Conservation (phyloP, 2,113 vertebrate species). For the Indicator indicator region DNA sequence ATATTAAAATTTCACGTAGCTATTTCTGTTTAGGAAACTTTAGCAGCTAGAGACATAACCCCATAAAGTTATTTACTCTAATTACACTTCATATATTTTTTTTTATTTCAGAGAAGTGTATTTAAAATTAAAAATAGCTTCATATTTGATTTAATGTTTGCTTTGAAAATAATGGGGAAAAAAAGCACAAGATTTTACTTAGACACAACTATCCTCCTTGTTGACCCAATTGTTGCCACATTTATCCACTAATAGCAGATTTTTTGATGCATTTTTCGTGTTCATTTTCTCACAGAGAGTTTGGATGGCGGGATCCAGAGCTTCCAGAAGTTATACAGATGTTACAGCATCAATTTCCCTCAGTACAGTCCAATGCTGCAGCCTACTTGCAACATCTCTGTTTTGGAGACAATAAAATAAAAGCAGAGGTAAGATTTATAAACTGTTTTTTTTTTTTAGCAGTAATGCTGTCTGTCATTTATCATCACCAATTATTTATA, state of each 20-base stretch:
- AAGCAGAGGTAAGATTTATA: constrained; percentile 89
- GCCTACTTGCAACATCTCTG: constrained; percentile 98
- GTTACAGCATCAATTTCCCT: constrained; percentile 98
- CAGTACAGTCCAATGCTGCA: constrained; percentile 97
- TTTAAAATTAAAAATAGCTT: background rate
- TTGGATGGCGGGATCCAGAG: constrained; percentile 98
- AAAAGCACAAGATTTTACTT: background rate
- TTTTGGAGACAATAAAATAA: constrained; percentile 99
- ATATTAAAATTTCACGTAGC: background rate
- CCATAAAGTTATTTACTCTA: background rate
- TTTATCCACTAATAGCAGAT: background rate
- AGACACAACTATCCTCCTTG: background rate
- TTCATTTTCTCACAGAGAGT: constrained; percentile 84
- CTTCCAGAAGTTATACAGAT: constrained; percentile 99
- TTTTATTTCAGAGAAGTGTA: background rate
- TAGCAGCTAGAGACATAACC: background rate
- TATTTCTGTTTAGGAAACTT: background rate
- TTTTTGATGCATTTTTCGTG: background rate
- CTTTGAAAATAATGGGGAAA: background rate
- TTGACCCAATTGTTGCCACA: background rate
- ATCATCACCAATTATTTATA: background rate
- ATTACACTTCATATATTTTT: background rate
- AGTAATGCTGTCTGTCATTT: background rate
- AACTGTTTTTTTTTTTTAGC: background rate
- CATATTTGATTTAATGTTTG: background rate